Conservation (phyloP, 2,113 vertebrate genomes). For the Sardina pilchardus region DNA sequence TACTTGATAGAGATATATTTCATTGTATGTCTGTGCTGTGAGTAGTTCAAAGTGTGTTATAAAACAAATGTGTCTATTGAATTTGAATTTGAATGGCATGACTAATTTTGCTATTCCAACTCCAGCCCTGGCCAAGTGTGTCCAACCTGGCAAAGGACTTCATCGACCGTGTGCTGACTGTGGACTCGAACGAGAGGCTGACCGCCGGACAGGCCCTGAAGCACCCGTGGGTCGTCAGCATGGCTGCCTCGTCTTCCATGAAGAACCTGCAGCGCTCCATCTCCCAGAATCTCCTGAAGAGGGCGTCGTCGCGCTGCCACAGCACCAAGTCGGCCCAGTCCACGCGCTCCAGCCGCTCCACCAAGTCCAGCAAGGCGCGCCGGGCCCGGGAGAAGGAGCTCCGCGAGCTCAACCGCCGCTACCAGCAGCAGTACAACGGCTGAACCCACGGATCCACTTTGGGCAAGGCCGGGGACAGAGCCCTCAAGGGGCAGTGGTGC, state of each 20-base stretch:
- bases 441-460: constrained; percentile 62
- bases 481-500: constrained; percentile 4
- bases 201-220: constrained; percentile 91
- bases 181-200: constrained; percentile 89
- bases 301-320: constrained; percentile 95
- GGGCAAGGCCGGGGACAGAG: neutral
- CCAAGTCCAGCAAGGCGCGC: constrained; percentile 93
- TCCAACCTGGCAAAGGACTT: constrained; percentile 98
- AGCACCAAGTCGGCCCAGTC: constrained; percentile 98
- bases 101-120: constrained; percentile 33
- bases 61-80: too few species aligned
- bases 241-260: constrained; percentile 97
- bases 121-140: constrained; percentile 95
- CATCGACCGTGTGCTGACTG: constrained; percentile 91
- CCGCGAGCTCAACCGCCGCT: constrained; percentile 92
- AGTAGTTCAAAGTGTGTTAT: neutral
- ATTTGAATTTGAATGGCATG: neutral
- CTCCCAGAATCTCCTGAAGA: constrained; percentile 95
- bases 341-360: constrained; percentile 92
- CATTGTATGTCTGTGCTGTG: neutral
- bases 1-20: too few species aligned
- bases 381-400: constrained; percentile 91
- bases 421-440: constrained; percentile 94
- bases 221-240: constrained; percentile 96
- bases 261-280: constrained; percentile 98